A percentile compares a stretch with the other conserved stretches of the same genome.
phyloP scores from a whole-genome alignment of 1,140 invertebrate species.

The Caenorhabditis latens region DNA sequence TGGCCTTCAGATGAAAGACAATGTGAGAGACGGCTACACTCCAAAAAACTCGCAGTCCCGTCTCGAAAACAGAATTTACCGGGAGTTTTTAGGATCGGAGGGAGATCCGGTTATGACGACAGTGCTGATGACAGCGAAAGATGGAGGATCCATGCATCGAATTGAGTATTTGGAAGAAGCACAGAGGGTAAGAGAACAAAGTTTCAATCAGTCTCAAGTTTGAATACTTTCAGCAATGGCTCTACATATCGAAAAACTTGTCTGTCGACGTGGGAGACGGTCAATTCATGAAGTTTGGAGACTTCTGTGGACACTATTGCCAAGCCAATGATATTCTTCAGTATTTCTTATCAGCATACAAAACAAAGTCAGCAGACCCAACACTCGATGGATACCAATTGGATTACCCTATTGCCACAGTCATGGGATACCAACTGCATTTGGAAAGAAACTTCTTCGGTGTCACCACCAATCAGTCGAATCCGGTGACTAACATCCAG shows the following conservation, averaged over 20 bases:
- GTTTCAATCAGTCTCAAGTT: background rate
- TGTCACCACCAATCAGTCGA: slow-evolving; percentile 49
- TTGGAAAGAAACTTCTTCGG: slow-evolving; percentile 75
- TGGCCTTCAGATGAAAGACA: slow-evolving; percentile 68
- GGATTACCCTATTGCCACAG: slow-evolving; percentile 70
- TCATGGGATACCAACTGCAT: slow-evolving; percentile 72
- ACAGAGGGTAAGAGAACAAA: slow-evolving; percentile 40
- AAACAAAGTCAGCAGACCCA: slow-evolving; percentile 50
- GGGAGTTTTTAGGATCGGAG: slow-evolving; percentile 69
- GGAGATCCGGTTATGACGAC: slow-evolving; percentile 67
- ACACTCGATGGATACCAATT: slow-evolving; percentile 58
- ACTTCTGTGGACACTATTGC: slow-evolving; percentile 75
- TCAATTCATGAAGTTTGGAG: slow-evolving; percentile 66
- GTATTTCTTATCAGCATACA: slow-evolving; percentile 64
- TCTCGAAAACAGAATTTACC: slow-evolving; percentile 72
- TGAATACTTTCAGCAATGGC: slow-evolving; percentile 55
- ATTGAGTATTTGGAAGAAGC: slow-evolving; percentile 69
- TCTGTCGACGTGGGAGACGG: slow-evolving; percentile 56
- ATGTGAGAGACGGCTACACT: slow-evolving; percentile 69
- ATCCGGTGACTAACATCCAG: slow-evolving; percentile 68
- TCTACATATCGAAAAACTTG: slow-evolving; percentile 63
- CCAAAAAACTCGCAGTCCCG: slow-evolving; percentile 70
- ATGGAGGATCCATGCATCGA: slow-evolving; percentile 68
- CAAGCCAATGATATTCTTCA: slow-evolving; percentile 65
- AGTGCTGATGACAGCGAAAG: slow-evolving; percentile 65